Evolutionary conservation across 2,888 invertebrate species (phyloP).

Genomic region (Plusia festucae): DNA sequence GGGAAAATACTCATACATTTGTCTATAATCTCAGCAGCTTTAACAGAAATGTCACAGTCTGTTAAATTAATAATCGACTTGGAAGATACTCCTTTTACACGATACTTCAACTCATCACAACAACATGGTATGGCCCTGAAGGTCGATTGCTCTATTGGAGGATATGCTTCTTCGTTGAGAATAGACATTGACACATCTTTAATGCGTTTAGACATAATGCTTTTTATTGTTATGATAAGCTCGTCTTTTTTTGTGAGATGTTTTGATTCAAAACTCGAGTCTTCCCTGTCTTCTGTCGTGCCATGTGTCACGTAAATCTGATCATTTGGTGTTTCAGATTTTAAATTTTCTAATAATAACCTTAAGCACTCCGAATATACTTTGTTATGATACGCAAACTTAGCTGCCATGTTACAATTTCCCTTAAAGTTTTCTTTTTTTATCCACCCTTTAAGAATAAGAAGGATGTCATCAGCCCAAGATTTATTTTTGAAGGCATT

Average conservation of each 20-base stretch:
- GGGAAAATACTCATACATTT: slow-evolving; percentile 82
- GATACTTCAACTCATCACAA: slow-evolving; percentile 77
- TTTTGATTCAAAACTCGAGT: slow-evolving; percentile 44
- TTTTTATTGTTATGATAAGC: slow-evolving; percentile 74
- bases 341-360: slow-evolving; percentile 74
- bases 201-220: slow-evolving; percentile 79
- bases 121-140: slow-evolving; percentile 78
- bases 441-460: slow-evolving; percentile 79
- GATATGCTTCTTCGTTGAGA: slow-evolving; percentile 79
- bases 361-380: slow-evolving; percentile 76
- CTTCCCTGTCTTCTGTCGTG: slow-evolving; percentile 45
- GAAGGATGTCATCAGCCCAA: slow-evolving; percentile 81
- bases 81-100: slow-evolving; percentile 55
- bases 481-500: slow-evolving; percentile 79
- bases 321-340: slow-evolving; percentile 62
- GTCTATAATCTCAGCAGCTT: slow-evolving; percentile 79
- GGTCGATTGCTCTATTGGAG: slow-evolving; percentile 66
- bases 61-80: slow-evolving; percentile 49
- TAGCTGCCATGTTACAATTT: slow-evolving; percentile 82
- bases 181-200: slow-evolving; percentile 81
- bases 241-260: slow-evolving; percentile 68
- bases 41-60: slow-evolving; percentile 68
- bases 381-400: slow-evolving; percentile 78
- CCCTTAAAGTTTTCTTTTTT: slow-evolving; percentile 68
- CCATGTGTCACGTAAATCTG: slow-evolving; percentile 74